Conservation (phyloP, 2,113 vertebrate species). For the Lophotis ruficrista region DNA sequence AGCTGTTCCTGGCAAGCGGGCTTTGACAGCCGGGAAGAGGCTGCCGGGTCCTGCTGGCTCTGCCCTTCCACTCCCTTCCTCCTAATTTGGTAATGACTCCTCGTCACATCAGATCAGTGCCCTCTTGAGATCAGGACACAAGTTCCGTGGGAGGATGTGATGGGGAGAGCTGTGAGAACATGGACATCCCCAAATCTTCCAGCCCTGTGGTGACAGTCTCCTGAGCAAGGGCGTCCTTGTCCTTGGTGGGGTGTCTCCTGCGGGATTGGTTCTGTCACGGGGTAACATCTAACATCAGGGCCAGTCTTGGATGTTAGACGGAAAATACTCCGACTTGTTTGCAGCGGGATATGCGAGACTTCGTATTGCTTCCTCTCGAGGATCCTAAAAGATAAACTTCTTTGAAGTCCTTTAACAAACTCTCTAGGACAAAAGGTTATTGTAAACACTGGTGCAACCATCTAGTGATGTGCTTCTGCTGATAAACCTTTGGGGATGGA, state of each 20-base stretch:
- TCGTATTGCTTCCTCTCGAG: not conserved
- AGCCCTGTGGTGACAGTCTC: accelerated
- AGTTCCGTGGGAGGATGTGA: not conserved
- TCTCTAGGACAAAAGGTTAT: not conserved
- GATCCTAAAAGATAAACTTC: not conserved
- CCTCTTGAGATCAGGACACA: not conserved
- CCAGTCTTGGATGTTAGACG: not conserved
- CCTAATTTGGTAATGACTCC: not conserved
- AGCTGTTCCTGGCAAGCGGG: not conserved
- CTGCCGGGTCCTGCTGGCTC: not conserved
- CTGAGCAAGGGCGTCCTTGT: not conserved
- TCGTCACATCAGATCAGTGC: accelerated
- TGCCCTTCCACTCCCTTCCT: not conserved
- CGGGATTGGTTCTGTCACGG: no score
- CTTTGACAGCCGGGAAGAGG: not conserved
- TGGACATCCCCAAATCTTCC: not conserved
- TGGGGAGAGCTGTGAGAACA: not conserved
- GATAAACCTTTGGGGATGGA: no score
- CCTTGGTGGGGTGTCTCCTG: not conserved
- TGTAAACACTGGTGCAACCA: not conserved
- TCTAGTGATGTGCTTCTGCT: accelerated
- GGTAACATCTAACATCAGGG: not conserved
- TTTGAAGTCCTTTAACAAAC: not conserved
- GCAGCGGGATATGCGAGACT: not conserved
- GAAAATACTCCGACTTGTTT: not conserved